Base-by-base conservation (phyloP, 2,113 vertebrate species). In the Psophia crepitans region DNA sequence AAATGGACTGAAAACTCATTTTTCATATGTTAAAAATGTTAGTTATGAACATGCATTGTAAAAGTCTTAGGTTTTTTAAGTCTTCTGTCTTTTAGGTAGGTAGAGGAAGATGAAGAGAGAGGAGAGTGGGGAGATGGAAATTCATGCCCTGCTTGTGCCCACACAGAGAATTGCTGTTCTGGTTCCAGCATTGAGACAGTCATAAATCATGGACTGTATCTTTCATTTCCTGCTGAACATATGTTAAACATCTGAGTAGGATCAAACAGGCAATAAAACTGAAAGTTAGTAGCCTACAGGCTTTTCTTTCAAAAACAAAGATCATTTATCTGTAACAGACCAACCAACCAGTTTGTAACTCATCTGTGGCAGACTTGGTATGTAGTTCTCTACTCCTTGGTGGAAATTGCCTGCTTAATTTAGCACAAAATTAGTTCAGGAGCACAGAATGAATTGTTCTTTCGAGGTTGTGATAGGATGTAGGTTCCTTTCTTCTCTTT, bases 231-330 rank as follows among this genome's bases (percentile, higher is more conserved):
- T 92, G 58, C 18, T 64, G 84, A 94, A 80, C 90, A 95, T 79
- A 58, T 95, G 82, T 71, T 76, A 65, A 90, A 93, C 86, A 88
- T 89, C 87, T 97, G 86, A 96, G 81, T 82, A 75, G 49, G 37
- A 74, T 92, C 33, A 58, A 71, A 44, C 43, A 90, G 57, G 68
- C 48, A n/a, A 81, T 91, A 71, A 88, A 92, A 92, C 39, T 24
- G 65, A 63, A 95, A 86, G 27, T 66, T 43, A 89, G 37, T 58
- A 63, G 27, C 30, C 44, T 69, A 68, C 27, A 76, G 44, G 30
- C 44, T 91, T 76, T 91, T 87, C 64, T 89, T 83, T 58, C 44
- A 46, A 64, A 92, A 90, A 75, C 44, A 83, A 80, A 88, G 75
- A 44, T 71, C 19, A 66, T 79, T 85, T 84, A 58, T 80, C 39